Percentiles rank a stretch among this genome's conserved stretches.
Conservation (phyloP, 2,888 invertebrate species). For the Scaeva pyrastri region DNA sequence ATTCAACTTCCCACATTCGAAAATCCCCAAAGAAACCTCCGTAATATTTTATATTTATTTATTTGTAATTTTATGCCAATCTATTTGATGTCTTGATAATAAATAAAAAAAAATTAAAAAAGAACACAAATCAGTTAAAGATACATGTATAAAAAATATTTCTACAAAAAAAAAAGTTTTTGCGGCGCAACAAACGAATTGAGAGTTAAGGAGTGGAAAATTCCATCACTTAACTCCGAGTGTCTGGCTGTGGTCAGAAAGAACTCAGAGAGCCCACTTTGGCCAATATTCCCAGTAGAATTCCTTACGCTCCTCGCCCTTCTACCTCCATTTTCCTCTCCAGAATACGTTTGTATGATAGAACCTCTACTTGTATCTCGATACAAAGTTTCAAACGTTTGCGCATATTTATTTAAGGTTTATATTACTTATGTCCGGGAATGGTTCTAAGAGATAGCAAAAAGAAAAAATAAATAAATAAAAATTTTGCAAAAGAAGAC, state of each 20-base stretch:
- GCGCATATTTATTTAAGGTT: slow-evolving; percentile 26
- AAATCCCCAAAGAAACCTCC: too few relatives aligned
- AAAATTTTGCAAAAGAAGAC: background rate
- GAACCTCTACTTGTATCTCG: background rate
- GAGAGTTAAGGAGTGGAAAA: slow-evolving; percentile 53
- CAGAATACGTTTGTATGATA: background rate
- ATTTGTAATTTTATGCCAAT: slow-evolving; percentile 4
- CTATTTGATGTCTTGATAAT: background rate
- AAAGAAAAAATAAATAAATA: background rate
- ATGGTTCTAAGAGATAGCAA: slow-evolving; percentile 5
- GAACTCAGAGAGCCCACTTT: background rate
- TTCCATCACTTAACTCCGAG: slow-evolving; percentile 36
- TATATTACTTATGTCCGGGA: slow-evolving; percentile 30
- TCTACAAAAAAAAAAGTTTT: background rate
- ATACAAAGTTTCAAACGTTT: slow-evolving; percentile 20
- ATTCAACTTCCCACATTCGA: too few relatives aligned
- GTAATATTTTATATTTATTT: background rate
- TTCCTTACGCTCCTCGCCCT: background rate
- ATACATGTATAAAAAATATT: background rate
- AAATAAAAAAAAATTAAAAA: slow-evolving; percentile 8
- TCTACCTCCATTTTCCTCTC: background rate
- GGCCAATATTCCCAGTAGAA: slow-evolving; percentile 27
- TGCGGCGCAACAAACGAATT: slow-evolving; percentile 46
- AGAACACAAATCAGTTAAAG: background rate
- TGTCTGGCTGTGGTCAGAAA: background rate